Evolutionary conservation across 1,140 invertebrate species (phyloP).

Genomic region (Platorchestia sp.): DNA sequence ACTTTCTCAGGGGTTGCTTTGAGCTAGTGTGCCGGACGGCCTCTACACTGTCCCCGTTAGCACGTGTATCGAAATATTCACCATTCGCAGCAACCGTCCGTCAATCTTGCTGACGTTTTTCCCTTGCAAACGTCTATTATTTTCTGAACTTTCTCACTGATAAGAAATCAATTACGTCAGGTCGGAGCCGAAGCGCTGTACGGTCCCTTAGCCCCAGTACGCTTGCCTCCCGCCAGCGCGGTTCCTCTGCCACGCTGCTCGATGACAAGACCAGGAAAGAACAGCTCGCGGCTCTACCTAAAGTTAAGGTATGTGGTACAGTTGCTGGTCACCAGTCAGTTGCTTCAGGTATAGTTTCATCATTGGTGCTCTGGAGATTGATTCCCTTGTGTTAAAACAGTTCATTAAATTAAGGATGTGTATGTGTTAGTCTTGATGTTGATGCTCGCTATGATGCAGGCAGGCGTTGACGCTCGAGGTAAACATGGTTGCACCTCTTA

Average conservation of each 20-base stretch:
- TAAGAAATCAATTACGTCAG: not conserved
- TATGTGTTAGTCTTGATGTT: not conserved
- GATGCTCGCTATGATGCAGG: not conserved
- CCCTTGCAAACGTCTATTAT: not conserved
- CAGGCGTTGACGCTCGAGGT: not conserved
- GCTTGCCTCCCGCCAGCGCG: constrained; percentile 19
- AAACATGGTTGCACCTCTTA: not conserved
- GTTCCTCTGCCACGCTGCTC: constrained; percentile 13
- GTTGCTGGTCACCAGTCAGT: not conserved
- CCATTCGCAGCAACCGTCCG: not conserved
- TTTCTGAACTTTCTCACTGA: not conserved
- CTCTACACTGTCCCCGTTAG: not conserved
- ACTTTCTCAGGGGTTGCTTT: not conserved
- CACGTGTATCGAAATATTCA: not conserved
- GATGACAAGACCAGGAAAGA: not conserved
- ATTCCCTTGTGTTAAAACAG: not conserved
- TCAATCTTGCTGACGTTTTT: not conserved
- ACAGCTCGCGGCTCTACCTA: constrained; percentile 63
- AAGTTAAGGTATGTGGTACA: constrained; percentile 60
- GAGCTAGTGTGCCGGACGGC: not conserved
- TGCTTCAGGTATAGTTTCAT: too few relatives aligned
- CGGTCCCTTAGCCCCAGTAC: constrained; percentile 4
- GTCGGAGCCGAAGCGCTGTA: not conserved
- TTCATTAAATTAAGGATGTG: not conserved
- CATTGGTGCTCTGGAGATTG: too few relatives aligned